A percentile compares a stretch with the other conserved stretches of the same genome.
Conservation (phyloP, 2,888 invertebrate species). For the Tenthredo mesomela region DNA sequence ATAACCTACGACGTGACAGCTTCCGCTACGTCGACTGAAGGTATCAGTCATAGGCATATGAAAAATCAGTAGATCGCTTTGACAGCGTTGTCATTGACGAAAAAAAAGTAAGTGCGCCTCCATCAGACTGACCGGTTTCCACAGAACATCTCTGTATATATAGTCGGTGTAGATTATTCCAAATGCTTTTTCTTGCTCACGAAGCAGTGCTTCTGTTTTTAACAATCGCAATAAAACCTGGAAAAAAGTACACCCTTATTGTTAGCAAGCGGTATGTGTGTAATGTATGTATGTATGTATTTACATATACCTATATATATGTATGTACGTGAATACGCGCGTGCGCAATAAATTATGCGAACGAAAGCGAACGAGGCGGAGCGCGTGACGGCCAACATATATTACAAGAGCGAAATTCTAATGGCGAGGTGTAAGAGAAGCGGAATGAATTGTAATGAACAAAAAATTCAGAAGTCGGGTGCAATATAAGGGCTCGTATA, state of each 20-base stretch:
- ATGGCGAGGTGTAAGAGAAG: conserved; percentile 26
- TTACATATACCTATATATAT: not conserved
- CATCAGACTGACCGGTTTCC: too few species aligned
- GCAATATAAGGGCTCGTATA: not conserved
- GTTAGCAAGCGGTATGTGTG: not conserved
- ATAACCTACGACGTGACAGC: too few species aligned
- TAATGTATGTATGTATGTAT: not conserved
- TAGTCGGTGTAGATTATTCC: not conserved
- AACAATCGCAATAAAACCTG: not conserved
- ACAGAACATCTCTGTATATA: too few species aligned
- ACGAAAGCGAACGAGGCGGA: conserved; percentile 42
- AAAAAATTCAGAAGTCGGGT: not conserved
- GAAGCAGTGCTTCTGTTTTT: conserved; percentile 11
- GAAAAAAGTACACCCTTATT: not conserved
- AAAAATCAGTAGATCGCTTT: too few species aligned
- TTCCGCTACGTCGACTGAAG: too few species aligned
- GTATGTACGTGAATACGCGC: not conserved
- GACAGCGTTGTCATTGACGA: too few species aligned
- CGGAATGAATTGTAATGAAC: conserved; percentile 23
- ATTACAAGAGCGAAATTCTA: conserved; percentile 18
- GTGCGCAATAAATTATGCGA: conserved; percentile 17
- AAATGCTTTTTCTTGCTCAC: not conserved
- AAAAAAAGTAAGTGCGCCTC: too few species aligned
- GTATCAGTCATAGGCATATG: too few species aligned
- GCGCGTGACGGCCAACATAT: conserved; percentile 37